A percentile compares a stretch with the other conserved stretches of the same genome.
Evolutionary conservation across 1,140 invertebrate species (phyloP).

Genomic region (Bombus superbus): DNA sequence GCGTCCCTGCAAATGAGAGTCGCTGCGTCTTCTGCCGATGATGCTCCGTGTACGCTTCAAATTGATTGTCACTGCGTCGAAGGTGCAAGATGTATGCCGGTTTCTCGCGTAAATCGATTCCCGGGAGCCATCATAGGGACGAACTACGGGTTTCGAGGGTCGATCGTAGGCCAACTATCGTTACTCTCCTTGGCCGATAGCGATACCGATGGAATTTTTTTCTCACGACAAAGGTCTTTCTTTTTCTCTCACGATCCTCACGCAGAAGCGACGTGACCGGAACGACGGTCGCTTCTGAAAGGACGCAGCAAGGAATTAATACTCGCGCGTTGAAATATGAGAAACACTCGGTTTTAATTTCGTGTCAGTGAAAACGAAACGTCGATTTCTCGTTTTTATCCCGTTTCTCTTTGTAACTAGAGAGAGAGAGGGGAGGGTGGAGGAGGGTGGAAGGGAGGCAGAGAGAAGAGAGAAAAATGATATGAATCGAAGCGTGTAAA

Average conservation of each 20-base stretch:
- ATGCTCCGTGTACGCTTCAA: conserved; percentile 24
- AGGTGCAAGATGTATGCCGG: conserved; percentile 59
- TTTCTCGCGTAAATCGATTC: conserved; percentile 39
- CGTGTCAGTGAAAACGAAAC: conserved; percentile 26
- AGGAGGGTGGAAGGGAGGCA: no score
- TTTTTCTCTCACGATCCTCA: neutral
- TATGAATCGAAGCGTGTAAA: neutral
- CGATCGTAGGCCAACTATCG: conserved; percentile 34
- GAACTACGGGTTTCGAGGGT: neutral
- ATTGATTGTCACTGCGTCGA: conserved; percentile 64
- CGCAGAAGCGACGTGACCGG: conserved; percentile 16
- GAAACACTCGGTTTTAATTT: conserved; percentile 40
- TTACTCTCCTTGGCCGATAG: neutral
- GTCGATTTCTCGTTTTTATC: conserved; percentile 27
- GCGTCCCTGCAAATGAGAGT: conserved; percentile 27
- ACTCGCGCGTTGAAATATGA: conserved; percentile 35
- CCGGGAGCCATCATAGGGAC: neutral
- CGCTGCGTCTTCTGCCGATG: conserved; percentile 23
- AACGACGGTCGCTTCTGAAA: conserved; percentile 1
- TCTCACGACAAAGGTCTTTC: neutral
- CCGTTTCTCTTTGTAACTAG: neutral
- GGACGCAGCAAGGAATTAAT: conserved; percentile 27
- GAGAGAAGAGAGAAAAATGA: no score
- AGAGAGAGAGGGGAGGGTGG: neutral
- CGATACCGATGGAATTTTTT: conserved; percentile 1